Evolutionary conservation across 92 coral and sea anemone species (phyloP).

Genomic region (Epizoanthus scotinus): DNA sequence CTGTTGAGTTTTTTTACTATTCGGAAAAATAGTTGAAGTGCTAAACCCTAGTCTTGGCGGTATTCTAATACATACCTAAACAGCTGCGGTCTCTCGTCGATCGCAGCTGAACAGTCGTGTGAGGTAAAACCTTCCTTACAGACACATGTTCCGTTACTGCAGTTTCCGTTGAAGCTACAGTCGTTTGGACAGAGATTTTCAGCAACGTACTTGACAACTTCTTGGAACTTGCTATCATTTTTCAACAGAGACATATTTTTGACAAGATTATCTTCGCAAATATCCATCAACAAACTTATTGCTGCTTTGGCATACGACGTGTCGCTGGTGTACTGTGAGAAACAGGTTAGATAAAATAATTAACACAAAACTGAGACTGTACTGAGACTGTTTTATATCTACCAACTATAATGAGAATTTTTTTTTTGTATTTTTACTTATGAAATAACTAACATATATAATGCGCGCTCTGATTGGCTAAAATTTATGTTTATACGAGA

Average conservation of each 20-base stretch:
- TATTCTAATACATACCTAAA: neutral
- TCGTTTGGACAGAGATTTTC: conserved; percentile 48
- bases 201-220: neutral
- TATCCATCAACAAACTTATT: neutral
- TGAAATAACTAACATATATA: too few relatives aligned
- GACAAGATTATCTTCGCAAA: conserved; percentile 12
- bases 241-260: neutral
- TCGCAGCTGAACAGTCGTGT: conserved; percentile 36
- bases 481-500: too few relatives aligned
- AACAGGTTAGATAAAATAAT: too few relatives aligned
- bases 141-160: conserved; percentile 44
- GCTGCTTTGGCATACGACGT: neutral
- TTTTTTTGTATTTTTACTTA: too few relatives aligned
- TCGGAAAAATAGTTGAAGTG: too few relatives aligned
- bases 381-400: too few relatives aligned
- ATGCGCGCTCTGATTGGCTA: too few relatives aligned
- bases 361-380: too few relatives aligned
- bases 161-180: conserved; percentile 42
- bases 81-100: conserved; percentile 13
- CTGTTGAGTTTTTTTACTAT: too few relatives aligned
- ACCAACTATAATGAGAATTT: too few relatives aligned
- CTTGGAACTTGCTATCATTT: neutral
- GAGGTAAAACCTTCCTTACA: conserved; percentile 46
- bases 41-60: too few relatives aligned
- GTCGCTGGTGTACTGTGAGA: neutral